Base-by-base conservation (phyloP, 2,888 invertebrate genomes). In the Argyresthia goedartella region DNA sequence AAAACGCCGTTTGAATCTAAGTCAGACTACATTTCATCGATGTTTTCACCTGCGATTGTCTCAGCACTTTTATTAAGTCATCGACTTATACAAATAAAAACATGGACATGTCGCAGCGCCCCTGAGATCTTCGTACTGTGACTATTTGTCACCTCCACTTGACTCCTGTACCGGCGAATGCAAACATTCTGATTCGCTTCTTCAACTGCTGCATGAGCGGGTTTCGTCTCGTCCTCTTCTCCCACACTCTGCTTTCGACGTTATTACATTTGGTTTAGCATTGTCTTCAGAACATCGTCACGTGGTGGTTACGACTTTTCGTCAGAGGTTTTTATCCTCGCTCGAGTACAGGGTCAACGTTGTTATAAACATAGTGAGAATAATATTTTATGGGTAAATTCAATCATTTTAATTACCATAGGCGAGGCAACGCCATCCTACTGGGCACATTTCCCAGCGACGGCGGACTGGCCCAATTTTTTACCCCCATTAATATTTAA, bases 71-170 rank as follows among this genome's bases (percentile, higher is more conserved):
- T 72, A 84, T 84, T 79, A 81, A 84, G 81, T 74, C 78, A 78
- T 85, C 76, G 80, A 71, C 65, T 69, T 68, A 58, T 66, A 66
- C 70, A 74, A 82, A 81, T 77, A 78, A 81, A 80, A 84, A 76
- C 74, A 81, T 82, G 81, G 81, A 81, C 73, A 75, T 72, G 68
- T 73, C 71, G 69, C 69, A 59, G 70, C 73, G 70, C 72, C 74
- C 66, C 76, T 76, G 73, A 75, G 78, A 79, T 81, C 76, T 77
- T 73, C 73, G 73, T 76, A 70, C 74, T 78, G 77, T 80, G 81
- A 81, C 86, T 85, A 85, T 86, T 86, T 86, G 86, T 86, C 86
- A 85, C 85, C 74, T 73, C 73, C 69, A 75, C 74, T 76, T 69
- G 84, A 85, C 86, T 86, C 82, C 86, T 73, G 85, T 84, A 84